Evolutionary conservation across 2,888 invertebrate genomes (phyloP), one percentile per base, ranked within the genome.

Genomic region (Tiphia femorata): DNA sequence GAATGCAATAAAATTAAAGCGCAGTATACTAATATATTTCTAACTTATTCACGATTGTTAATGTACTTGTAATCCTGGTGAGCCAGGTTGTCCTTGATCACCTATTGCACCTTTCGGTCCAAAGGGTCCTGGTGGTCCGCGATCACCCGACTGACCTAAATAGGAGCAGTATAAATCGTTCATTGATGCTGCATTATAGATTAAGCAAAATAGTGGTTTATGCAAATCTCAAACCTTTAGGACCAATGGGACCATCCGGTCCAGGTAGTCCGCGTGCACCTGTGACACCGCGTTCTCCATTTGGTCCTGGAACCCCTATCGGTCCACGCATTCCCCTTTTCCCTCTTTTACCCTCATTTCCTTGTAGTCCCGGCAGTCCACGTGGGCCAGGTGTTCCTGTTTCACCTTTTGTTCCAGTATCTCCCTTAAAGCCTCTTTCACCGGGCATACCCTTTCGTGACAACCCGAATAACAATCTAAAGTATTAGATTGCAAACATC

Each of bases 301-400:
- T 85, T 12, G 91, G 89, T 2, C 93, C 93, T n/a, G 87, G 75
- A 46, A 88, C 86, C 0, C 94, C 93, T 6, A 89, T 87, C 0
- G 92, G 91, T n/a, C 94, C 93, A 58, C 91, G 85, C 72, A 90
- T 87, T 1, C 94, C 93, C 60, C 92, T 85, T 78, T 93, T 93
- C 0, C 94, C 94, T 55, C 93, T 87, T 85, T 94, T 94, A 2
- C 92, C 94, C 77, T 94, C 92, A 0, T 90, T 87, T 0, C 94
- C 95, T 3, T 88, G 81, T 3, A 87, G 85, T 1, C 95, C 94
- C 1, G 92, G 92, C 7, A 92, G 75, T 17, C 94, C 94, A 64
- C 93, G 86, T 2, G 92, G 91, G 1, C 95, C 94, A 1, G 88
- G 85, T 1, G 86, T 82, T 3, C 95, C 95, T 5, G 84, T 68